Conservation (phyloP, 1,140 invertebrate species). For the Trypoxylus dichotomus region DNA sequence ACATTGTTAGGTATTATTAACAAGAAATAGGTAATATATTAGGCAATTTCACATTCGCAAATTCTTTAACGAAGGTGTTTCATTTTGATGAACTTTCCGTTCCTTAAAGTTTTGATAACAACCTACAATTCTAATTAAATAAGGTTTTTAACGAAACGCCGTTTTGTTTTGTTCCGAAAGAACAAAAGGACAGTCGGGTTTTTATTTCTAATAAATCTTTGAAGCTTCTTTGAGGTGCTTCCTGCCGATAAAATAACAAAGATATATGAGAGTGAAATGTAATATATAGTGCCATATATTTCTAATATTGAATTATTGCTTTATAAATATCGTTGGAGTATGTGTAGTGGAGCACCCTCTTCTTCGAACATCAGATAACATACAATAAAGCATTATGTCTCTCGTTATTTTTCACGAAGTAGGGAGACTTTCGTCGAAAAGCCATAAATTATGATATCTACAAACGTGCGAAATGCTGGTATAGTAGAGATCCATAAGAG, state of each 20-base stretch:
- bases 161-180: too few species aligned
- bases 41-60: too few species aligned
- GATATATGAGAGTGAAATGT: neutral
- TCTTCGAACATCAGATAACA: neutral
- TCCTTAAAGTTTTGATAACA: too few species aligned
- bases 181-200: too few species aligned
- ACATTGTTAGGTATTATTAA: too few species aligned
- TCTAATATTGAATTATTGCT: neutral
- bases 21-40: too few species aligned
- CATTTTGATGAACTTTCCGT: too few species aligned
- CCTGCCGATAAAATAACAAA: neutral
- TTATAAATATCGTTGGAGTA: neutral
- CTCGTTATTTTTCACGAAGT: neutral
- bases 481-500: neutral
- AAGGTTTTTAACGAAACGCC: too few species aligned
- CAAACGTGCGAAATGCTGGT: neutral
- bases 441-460: neutral
- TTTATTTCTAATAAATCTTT: too few species aligned
- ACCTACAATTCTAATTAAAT: too few species aligned
- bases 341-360: neutral
- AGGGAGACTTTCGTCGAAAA: neutral
- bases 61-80: too few species aligned
- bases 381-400: neutral
- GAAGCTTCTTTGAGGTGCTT: neutral
- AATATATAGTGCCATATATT: neutral